Evolutionary conservation across 2,888 invertebrate species (phyloP).

Genomic region (Poecilobothrus nobilitatus): DNA sequence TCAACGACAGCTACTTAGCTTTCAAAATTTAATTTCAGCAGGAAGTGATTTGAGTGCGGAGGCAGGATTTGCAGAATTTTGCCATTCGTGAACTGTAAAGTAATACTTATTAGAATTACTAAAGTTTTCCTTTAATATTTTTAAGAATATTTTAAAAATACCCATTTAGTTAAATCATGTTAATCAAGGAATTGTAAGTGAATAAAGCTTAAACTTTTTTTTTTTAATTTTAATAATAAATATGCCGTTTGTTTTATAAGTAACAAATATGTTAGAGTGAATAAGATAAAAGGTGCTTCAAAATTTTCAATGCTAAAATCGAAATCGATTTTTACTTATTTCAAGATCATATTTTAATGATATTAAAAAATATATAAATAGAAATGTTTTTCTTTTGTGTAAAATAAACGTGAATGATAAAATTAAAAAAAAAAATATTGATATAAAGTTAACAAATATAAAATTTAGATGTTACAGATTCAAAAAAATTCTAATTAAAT

Average conservation of each 20-base stretch:
- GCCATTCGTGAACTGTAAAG: background rate
- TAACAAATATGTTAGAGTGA: background rate
- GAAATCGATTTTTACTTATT: background rate
- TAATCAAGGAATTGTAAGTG: slow-evolving; percentile 3
- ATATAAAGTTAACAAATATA: too few species aligned
- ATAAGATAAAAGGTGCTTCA: background rate
- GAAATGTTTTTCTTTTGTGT: background rate
- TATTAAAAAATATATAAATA: background rate
- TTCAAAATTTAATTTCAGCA: background rate
- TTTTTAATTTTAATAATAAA: background rate
- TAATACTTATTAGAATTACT: background rate
- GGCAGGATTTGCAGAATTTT: background rate
- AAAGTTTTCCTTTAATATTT: background rate
- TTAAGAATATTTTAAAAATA: background rate
- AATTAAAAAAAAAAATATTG: too few species aligned
- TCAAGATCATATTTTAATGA: background rate
- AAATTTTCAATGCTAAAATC: slow-evolving; percentile 1
- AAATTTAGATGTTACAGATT: background rate
- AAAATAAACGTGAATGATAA: too few species aligned
- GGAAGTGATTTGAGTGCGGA: background rate
- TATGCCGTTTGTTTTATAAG: background rate
- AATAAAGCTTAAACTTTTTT: background rate
- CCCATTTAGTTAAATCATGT: background rate
- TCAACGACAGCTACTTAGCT: too few species aligned
- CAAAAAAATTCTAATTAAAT: background rate